Percentiles rank a stretch among this genome's conserved stretches.
Evolutionary conservation across 2,113 vertebrate genomes (phyloP).

Genomic region (Notarius lentiginosus): DNA sequence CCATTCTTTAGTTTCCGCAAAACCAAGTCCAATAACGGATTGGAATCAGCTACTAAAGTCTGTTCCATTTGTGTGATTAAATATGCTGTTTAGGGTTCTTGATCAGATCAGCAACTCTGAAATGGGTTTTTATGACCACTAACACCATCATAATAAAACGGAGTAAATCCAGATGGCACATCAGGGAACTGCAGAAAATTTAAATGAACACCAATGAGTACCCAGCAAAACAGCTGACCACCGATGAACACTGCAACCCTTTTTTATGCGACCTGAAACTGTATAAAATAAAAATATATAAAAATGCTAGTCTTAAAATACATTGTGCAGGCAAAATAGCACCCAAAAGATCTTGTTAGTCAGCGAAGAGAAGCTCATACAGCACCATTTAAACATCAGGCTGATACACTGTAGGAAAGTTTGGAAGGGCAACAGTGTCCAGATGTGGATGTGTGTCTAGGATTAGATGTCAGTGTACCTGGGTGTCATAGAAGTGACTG

Average conservation of each 20-base stretch:
- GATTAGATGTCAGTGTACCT: conserved; percentile 59
- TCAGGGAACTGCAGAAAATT: neutral
- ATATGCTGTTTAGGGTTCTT: neutral
- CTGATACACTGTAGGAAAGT: neutral
- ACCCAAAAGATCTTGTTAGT: conserved; percentile 6
- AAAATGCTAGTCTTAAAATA: neutral
- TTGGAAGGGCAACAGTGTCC: neutral
- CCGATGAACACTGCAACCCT: neutral
- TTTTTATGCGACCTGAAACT: neutral
- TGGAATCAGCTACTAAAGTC: neutral
- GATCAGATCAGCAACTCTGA: neutral
- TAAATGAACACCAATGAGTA: neutral
- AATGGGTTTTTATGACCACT: neutral
- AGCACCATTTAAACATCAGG: neutral
- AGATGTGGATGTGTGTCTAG: conserved; percentile 1
- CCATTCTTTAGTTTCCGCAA: neutral
- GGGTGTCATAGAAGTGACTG: conserved; percentile 63
- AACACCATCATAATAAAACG: neutral
- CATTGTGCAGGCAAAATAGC: neutral
- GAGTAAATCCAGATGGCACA: neutral
- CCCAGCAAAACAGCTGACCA: neutral
- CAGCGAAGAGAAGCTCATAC: conserved; percentile 1
- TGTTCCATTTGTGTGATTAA: neutral
- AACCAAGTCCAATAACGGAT: neutral
- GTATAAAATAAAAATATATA: neutral